Percentiles rank a stretch among this genome's conserved stretches.
phyloP scores from a whole-genome alignment of 2,888 invertebrate genomes.

The Eilema depressum region DNA sequence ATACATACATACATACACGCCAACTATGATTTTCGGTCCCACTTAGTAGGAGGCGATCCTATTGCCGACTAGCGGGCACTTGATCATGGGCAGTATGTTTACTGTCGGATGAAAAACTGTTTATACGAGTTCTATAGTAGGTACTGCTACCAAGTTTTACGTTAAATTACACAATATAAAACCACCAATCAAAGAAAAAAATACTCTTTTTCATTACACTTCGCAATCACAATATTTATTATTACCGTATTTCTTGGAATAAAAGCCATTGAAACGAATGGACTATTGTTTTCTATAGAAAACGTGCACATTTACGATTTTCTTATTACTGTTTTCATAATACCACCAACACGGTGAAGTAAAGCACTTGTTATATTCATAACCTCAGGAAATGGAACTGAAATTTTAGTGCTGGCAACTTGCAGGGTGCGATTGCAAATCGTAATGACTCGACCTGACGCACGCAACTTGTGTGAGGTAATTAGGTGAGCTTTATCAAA shows the following conservation, averaged over 20 bases:
- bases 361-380: slow-evolving; percentile 7
- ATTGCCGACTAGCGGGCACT: too few species aligned
- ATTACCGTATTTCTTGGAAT: slow-evolving; percentile 11
- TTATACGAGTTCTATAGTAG: too few species aligned
- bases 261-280: slow-evolving; percentile 7
- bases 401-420: neutral
- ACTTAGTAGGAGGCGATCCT: too few species aligned
- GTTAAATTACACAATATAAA: neutral
- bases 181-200: neutral
- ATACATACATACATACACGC: too few species aligned
- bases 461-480: slow-evolving; percentile 3
- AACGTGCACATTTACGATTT: neutral
- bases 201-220: neutral
- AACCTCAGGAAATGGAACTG: neutral
- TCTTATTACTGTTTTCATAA: slow-evolving; percentile 1
- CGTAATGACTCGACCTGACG: neutral
- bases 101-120: too few species aligned
- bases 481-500: neutral
- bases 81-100: too few species aligned
- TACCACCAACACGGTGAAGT: neutral
- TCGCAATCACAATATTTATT: neutral
- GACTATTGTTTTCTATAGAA: slow-evolving; percentile 6
- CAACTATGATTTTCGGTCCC: too few species aligned
- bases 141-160: neutral
- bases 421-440: neutral